Evolutionary conservation across 2,797 vertebrate species (phyloP).

Genomic region (Chrosomus eos): DNA sequence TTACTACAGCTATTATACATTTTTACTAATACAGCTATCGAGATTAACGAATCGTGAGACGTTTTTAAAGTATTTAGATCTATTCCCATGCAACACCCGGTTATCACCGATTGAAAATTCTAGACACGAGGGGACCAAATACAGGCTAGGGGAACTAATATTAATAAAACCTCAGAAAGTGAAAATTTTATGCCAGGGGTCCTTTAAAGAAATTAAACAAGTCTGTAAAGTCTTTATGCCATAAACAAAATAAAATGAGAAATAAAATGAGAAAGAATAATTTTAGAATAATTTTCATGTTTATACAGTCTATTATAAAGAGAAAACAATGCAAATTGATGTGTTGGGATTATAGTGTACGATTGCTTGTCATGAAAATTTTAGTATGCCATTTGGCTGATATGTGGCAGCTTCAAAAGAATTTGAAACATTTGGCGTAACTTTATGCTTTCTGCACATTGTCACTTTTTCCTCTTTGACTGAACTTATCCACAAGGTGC

Average conservation of each 20-base stretch:
- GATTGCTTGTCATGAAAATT: background rate
- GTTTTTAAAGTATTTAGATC: too few relatives aligned
- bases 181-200: too few relatives aligned
- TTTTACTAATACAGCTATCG: too few relatives aligned
- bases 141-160: too few relatives aligned
- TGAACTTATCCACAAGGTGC: background rate
- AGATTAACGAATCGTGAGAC: too few relatives aligned
- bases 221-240: background rate
- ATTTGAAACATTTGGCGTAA: background rate
- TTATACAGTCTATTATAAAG: background rate
- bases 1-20: too few relatives aligned
- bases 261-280: background rate
- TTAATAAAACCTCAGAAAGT: too few relatives aligned
- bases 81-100: too few relatives aligned
- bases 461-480: background rate
- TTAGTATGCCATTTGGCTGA: background rate
- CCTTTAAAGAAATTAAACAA: constrained; percentile 8
- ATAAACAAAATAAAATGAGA: background rate
- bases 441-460: background rate
- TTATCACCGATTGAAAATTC: too few relatives aligned
- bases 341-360: background rate
- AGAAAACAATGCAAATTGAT: background rate
- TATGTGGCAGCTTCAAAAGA: background rate
- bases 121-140: too few relatives aligned
- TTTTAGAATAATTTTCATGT: background rate